Evolutionary conservation across 2,797 vertebrate species (phyloP).

Genomic region (Hybognathus amarus): DNA sequence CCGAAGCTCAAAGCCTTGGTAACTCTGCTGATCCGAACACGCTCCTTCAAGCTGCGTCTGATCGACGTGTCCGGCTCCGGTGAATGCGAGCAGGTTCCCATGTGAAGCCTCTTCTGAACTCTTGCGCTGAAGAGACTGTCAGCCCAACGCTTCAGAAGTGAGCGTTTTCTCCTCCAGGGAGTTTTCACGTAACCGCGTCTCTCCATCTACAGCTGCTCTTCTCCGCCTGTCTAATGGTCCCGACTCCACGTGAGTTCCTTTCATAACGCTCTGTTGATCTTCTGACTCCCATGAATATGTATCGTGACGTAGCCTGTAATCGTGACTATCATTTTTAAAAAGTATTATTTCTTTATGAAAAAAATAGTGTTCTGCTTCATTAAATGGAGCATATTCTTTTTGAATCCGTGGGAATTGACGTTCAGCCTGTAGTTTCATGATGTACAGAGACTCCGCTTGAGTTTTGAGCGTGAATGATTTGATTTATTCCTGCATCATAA

Average conservation of each 20-base stretch:
- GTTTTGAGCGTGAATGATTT: constrained; percentile 46
- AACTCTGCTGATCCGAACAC: background rate
- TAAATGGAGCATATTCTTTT: background rate
- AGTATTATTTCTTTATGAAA: background rate
- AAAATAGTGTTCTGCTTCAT: background rate
- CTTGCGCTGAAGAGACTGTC: background rate
- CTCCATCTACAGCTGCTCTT: constrained; percentile 13
- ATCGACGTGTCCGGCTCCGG: background rate
- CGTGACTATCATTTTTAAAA: background rate
- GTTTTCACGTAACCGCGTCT: constrained; percentile 46
- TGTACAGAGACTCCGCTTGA: background rate
- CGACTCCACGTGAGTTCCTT: constrained; percentile 22
- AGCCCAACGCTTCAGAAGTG: constrained; percentile 5
- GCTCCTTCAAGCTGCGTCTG: background rate
- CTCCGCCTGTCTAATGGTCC: background rate
- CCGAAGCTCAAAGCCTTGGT: background rate
- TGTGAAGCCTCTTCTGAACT: constrained; percentile 3
- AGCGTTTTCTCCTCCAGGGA: constrained; percentile 21
- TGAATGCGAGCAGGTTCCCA: constrained; percentile 6
- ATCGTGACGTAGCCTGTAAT: background rate
- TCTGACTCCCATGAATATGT: constrained; percentile 10
- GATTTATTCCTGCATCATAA: constrained; percentile 47
- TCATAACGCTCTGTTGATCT: constrained; percentile 7
- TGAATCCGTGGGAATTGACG: background rate
- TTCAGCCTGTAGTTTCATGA: background rate